These are phyloP conservation scores for Tachina lurida DNA, from an alignment of 2,888 invertebrate genomes.

Conservation along the genomic window DNA sequence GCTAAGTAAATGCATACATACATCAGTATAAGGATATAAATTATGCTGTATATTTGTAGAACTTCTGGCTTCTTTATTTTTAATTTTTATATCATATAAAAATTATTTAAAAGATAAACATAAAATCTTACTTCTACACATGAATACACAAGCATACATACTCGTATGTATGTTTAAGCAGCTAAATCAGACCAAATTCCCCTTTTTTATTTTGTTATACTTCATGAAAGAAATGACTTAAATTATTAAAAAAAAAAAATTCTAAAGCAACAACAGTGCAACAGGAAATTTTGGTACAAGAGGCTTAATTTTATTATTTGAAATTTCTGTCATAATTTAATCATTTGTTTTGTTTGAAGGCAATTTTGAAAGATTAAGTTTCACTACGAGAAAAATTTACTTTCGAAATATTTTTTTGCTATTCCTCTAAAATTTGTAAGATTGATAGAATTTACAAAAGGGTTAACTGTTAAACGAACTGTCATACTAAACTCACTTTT, in stretches of 20 bases:
- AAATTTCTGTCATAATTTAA: not conserved
- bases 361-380: too few species aligned
- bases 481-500: rapidly evolving
- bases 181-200: not conserved
- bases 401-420: too few species aligned
- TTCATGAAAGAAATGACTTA: constrained; percentile 9
- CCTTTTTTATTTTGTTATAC: not conserved
- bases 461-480: too few species aligned
- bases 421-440: too few species aligned
- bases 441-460: too few species aligned
- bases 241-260: constrained; percentile 43
- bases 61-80: constrained; percentile 12
- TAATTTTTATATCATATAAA: constrained; percentile 7
- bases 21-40: constrained; percentile 20
- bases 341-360: not conserved
- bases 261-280: constrained; percentile 29
- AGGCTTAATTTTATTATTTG: not conserved
- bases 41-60: constrained; percentile 16
- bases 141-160: not conserved
- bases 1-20: constrained; percentile 7
- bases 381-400: too few species aligned
- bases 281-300: not conserved
- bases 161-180: too few species aligned
- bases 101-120: constrained; percentile 41
- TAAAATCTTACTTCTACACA: not conserved